Evolutionary conservation across 2,888 invertebrate genomes (phyloP).

Genomic region (Ypsolopha scabrella): DNA sequence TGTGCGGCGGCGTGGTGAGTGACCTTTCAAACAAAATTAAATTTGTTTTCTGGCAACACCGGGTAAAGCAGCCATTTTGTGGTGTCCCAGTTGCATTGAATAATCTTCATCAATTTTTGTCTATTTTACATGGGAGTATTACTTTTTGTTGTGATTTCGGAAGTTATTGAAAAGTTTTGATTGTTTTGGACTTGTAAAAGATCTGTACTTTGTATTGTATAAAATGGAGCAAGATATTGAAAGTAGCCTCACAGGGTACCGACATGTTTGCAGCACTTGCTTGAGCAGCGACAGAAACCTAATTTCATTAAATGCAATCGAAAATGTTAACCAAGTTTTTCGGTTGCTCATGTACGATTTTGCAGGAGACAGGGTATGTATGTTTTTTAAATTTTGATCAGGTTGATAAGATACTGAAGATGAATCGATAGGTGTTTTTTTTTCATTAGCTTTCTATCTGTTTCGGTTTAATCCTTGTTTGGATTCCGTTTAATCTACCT

Average conservation of each 20-base stretch:
- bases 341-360: constrained; percentile 52
- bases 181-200: constrained; percentile 13
- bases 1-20: no score
- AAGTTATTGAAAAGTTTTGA: constrained; percentile 28
- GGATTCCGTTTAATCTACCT: no score
- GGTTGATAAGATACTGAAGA: no score
- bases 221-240: constrained; percentile 58
- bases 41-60: constrained; percentile 26
- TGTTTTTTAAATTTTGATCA: constrained; percentile 17
- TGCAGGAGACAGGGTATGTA: constrained; percentile 52
- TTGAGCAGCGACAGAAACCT: constrained; percentile 50
- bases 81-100: constrained; percentile 54
- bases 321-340: constrained; percentile 43
- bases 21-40: no score
- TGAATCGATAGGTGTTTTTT: no score
- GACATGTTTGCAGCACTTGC: constrained; percentile 45
- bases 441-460: no score
- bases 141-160: constrained; percentile 64
- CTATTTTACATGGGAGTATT: constrained; percentile 69
- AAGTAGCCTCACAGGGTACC: constrained; percentile 19
- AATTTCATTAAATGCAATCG: constrained; percentile 32
- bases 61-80: constrained; percentile 67
- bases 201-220: constrained; percentile 10
- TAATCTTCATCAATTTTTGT: constrained; percentile 51
- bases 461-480: no score